Conservation (phyloP, 2,113 vertebrate genomes). For the Ammospiza caudacuta region DNA sequence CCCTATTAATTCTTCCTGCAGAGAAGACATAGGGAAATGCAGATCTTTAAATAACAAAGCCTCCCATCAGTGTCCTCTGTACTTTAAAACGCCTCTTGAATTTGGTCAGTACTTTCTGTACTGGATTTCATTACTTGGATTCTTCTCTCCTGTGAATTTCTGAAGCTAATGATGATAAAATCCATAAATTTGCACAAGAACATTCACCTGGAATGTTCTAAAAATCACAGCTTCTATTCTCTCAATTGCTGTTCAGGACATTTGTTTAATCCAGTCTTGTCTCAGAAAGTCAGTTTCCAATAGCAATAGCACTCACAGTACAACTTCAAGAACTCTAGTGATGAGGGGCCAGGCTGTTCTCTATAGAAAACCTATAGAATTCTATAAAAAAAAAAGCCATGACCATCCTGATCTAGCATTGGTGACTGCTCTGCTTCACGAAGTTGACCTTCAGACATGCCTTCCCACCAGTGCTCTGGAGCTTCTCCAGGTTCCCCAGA, state of each 20-base stretch:
- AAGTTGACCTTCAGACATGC: background rate
- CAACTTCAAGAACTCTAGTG: background rate
- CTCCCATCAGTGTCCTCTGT: background rate
- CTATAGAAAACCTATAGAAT: background rate
- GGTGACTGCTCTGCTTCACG: background rate
- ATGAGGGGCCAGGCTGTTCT: background rate
- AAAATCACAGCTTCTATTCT: background rate
- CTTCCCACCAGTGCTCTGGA: background rate
- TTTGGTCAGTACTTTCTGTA: background rate
- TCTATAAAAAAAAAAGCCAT: background rate
- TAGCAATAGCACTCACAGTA: background rate
- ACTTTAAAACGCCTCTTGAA: background rate
- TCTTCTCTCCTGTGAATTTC: background rate
- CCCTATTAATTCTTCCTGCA: background rate
- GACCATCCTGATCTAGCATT: background rate
- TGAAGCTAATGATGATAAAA: constrained; percentile 1
- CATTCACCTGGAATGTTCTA: background rate
- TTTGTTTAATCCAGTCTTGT: background rate
- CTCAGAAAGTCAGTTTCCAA: background rate
- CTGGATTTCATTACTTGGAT: background rate
- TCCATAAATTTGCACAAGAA: background rate
- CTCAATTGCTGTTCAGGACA: background rate
- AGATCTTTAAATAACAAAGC: background rate
- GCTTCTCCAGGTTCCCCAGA: background rate
- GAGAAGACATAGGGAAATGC: background rate